phyloP scores from a whole-genome alignment of 2,888 invertebrate genomes.

The Spilosoma lubricipeda region DNA sequence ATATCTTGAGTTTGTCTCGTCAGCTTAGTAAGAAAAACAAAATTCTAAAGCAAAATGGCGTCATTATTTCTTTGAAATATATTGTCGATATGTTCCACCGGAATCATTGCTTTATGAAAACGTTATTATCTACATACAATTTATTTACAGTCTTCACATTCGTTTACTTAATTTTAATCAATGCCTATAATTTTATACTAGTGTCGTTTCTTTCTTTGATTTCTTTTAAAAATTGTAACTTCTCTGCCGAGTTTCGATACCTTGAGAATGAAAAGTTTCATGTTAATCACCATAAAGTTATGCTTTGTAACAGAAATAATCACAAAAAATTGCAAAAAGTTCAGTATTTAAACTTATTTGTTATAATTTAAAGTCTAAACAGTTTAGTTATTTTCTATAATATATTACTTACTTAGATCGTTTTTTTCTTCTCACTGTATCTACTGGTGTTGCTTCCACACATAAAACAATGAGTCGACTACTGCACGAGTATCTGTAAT shows the following conservation, averaged over 20 bases:
- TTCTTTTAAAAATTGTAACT: conserved; percentile 64
- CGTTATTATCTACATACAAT: conserved; percentile 63
- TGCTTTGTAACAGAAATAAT: too few species aligned
- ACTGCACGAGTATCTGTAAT: conserved; percentile 92
- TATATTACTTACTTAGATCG: conserved; percentile 76
- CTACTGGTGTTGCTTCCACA: conserved; percentile 92
- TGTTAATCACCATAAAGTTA: background rate
- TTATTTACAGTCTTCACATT: conserved; percentile 83
- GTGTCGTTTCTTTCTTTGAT: conserved; percentile 71
- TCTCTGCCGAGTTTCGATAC: conserved; percentile 64
- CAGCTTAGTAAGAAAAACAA: conserved; percentile 20
- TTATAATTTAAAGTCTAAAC: too few species aligned
- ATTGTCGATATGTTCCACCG: conserved; percentile 84
- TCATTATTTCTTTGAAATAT: conserved; percentile 56
- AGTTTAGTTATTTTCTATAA: too few species aligned
- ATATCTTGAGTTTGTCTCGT: background rate
- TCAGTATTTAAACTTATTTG: background rate
- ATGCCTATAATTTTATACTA: conserved; percentile 71
- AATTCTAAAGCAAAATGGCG: conserved; percentile 28
- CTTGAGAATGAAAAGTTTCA: conserved; percentile 46
- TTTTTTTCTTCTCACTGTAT: conserved; percentile 87
- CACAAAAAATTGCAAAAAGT: background rate
- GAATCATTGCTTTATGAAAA: conserved; percentile 72
- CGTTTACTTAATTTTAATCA: conserved; percentile 56
- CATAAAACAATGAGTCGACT: conserved; percentile 96